A percentile compares a stretch with the other conserved stretches of the same genome.
phyloP scores from a whole-genome alignment of 30 jellyfish, hydroid and myxozoan species.

The Aurelia sp. region DNA sequence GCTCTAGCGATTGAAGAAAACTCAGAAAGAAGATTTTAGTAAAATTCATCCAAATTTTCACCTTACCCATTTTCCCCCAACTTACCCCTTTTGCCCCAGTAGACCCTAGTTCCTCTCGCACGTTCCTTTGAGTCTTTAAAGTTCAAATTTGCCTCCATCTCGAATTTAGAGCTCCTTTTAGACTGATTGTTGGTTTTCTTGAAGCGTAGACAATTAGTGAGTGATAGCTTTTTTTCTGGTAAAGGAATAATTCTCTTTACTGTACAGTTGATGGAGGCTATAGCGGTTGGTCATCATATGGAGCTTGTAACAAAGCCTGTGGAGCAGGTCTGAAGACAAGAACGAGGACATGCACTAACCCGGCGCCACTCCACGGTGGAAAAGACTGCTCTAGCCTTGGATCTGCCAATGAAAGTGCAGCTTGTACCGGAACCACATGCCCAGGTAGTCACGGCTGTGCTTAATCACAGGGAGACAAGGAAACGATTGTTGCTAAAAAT shows the following conservation, averaged over 20 bases:
- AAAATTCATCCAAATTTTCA: too few relatives aligned
- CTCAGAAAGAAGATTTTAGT: too few relatives aligned
- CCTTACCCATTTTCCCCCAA: too few relatives aligned
- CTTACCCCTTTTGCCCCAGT: too few relatives aligned
- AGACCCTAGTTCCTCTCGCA: too few relatives aligned
- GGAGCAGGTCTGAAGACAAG: constrained; percentile 86
- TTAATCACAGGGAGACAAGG: too few relatives aligned
- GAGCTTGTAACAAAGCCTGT: constrained; percentile 72
- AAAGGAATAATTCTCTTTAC: neutral
- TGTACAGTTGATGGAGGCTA: constrained; percentile 83
- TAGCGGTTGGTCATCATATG: constrained; percentile 73
- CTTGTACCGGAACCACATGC: constrained; percentile 24
- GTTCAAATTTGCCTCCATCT: too few relatives aligned
- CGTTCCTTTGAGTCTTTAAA: too few relatives aligned
- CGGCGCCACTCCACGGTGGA: constrained; percentile 56
- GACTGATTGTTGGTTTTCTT: too few relatives aligned
- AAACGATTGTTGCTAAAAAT: too few relatives aligned
- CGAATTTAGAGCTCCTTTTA: too few relatives aligned
- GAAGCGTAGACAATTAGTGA: neutral
- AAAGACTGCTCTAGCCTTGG: constrained; percentile 12
- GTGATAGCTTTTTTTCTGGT: neutral
- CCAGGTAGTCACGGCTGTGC: constrained; percentile 9
- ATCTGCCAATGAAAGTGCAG: neutral
- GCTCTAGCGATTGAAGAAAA: too few relatives aligned
- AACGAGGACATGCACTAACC: constrained; percentile 71